Conservation (phyloP, 2,113 vertebrate genomes). For the Gymnorhina tibicen region DNA sequence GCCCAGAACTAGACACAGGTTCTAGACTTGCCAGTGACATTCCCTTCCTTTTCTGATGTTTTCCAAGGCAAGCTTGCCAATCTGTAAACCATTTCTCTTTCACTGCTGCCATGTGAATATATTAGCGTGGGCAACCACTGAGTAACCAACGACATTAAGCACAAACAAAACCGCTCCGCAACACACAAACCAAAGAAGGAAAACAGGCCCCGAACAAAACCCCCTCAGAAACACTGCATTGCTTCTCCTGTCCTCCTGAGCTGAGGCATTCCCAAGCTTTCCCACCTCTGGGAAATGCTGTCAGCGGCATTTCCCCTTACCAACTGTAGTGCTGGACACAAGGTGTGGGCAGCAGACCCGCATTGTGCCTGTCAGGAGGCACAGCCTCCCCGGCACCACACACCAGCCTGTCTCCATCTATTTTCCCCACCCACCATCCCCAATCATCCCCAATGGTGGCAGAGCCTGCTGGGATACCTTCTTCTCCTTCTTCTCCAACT, state of each 20-base stretch:
- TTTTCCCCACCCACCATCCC: background rate
- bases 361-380: rapidly evolving
- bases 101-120: background rate
- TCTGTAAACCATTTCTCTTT: background rate
- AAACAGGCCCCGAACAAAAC: rapidly evolving
- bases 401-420: background rate
- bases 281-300: background rate
- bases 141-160: background rate
- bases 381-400: rapidly evolving
- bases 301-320: background rate
- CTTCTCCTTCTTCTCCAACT: background rate
- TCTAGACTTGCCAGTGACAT: background rate
- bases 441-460: rapidly evolving
- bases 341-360: rapidly evolving
- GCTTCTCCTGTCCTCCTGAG: background rate
- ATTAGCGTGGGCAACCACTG: background rate
- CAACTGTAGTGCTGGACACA: rapidly evolving
- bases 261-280: background rate
- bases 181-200: background rate
- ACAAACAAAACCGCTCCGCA: background rate
- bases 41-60: background rate
- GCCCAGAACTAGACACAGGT: background rate
- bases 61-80: background rate
- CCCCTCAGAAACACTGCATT: background rate
- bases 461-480: rapidly evolving